A percentile compares a stretch with the other conserved stretches of the same genome.
Conservation (phyloP, 2,113 vertebrate genomes). For the Coregonus clupeaformis region DNA sequence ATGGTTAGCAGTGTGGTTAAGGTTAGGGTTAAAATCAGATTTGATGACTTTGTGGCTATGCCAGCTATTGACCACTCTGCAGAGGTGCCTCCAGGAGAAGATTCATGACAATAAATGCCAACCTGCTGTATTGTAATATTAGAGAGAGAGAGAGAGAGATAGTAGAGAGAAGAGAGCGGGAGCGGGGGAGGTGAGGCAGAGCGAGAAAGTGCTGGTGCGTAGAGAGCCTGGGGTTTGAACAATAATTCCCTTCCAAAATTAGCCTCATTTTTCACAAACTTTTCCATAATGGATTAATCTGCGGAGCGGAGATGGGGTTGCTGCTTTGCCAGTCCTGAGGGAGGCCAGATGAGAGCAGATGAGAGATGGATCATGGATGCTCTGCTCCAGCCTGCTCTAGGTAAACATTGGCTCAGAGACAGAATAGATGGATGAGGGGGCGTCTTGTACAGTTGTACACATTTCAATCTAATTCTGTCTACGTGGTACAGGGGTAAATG, state of each 20-base stretch:
- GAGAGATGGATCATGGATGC: constrained; percentile 39
- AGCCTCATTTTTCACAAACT: constrained; percentile 70
- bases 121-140: no score
- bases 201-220: background rate
- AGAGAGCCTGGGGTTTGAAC: constrained; percentile 46
- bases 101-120: no score
- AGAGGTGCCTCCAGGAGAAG: no score
- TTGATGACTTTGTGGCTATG: no score
- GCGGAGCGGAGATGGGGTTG: constrained; percentile 47
- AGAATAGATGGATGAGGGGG: background rate
- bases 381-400: constrained; percentile 44
- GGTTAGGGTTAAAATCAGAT: no score
- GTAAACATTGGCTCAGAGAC: constrained; percentile 25
- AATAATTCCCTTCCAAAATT: constrained; percentile 68
- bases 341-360: constrained; percentile 27
- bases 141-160: no score
- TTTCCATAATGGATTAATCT: constrained; percentile 61
- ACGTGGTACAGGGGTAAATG: no score
- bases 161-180: no score
- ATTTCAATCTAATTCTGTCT: background rate
- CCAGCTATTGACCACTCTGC: no score
- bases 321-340: constrained; percentile 53
- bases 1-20: no score
- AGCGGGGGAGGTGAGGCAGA: background rate
- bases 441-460: background rate